Conservation (phyloP, 2,797 vertebrate genomes). For the Chiloscyllium punctatum region DNA sequence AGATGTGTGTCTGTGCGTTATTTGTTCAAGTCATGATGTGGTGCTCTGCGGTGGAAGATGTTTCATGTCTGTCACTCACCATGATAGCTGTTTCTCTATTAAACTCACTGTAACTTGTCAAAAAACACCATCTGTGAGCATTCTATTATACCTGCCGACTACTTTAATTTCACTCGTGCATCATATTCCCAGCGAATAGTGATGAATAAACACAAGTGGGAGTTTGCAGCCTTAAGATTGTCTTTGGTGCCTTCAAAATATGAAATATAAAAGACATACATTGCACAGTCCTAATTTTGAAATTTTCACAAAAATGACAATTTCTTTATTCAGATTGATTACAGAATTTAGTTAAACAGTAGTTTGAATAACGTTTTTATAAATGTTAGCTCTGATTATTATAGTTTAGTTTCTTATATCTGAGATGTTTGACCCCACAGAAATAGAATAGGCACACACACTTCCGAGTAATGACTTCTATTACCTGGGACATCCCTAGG, state of each 20-base stretch:
- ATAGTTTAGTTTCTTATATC: neutral
- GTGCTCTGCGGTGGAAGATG: neutral
- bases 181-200: neutral
- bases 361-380: neutral
- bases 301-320: neutral
- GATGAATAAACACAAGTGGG: neutral
- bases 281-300: neutral
- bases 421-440: neutral
- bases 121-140: neutral
- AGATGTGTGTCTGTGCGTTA: neutral
- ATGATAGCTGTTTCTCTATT: neutral
- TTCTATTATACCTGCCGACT: neutral
- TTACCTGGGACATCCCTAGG: neutral
- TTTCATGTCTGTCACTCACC: neutral
- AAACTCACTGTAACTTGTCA: neutral
- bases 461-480: neutral
- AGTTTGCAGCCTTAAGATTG: neutral
- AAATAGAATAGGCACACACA: neutral
- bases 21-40: constrained; percentile 18
- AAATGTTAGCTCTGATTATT: neutral
- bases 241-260: neutral
- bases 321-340: neutral
- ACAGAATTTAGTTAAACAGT: neutral
- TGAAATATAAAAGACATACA: neutral
- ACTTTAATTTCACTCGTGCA: neutral